Base-by-base conservation (phyloP, 2,888 invertebrate genomes). In the Pammene aurita region DNA sequence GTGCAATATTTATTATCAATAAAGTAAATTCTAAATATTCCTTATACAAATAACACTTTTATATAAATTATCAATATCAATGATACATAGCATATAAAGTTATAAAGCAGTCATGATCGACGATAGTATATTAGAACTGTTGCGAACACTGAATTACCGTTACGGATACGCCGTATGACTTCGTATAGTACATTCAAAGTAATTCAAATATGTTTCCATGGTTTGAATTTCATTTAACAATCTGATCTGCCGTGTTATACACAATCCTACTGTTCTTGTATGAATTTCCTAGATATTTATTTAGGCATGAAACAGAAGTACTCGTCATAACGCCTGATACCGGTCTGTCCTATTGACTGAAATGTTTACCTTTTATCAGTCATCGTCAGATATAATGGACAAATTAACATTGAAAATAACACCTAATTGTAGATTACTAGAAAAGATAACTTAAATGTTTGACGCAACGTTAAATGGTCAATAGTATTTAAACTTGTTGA, bases 11-110 rank as follows among this genome's bases (percentile, higher is more conserved):
- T 13, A 38, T 35, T 48, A 0, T 16, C 38, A 38, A 50, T 50
- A 16, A 61, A 61, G 16, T 50, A 26, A 57, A 46, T 50, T 50
- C 38, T 38, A 50, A 38, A 61, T 41, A 34, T 61, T 61, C 13
- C 16, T n/a, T 52, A 41, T 41, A 52, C 18, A 35, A 11, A 48
- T 48, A 14, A 48, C 34, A 48, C 46, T 34, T 60, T 60, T 35
- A 14, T 61, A 46, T 35, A 41, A 13, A 38, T 18, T 34, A 58
- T 58, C 34, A 58, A 58, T 44, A 0, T 13, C n/a, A n/a, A n/a
- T n/a, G n/a, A n/a, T 57, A 41, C 34, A 41, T 26, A 44, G 26
- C 7, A 57, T 26, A 18, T 5, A 26, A n/a, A n/a, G n/a, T n/a
- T 34, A 35, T n/a, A n/a, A 7, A 1, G n/a, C n/a, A n/a, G n/a